Conservation (phyloP, 2,888 invertebrate genomes). For the Philopedon plagiatum region DNA sequence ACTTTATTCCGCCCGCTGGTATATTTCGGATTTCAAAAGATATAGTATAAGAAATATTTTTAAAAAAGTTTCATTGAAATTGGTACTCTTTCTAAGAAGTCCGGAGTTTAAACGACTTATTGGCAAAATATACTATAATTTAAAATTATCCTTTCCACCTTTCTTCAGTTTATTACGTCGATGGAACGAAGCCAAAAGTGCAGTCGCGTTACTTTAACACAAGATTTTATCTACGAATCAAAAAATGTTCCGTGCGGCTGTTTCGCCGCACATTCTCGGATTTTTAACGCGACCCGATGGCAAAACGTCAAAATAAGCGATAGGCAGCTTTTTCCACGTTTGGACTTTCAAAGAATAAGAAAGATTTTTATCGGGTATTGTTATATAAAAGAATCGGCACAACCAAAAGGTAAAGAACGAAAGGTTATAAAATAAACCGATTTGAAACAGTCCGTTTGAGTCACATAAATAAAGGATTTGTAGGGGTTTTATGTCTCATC, state of each 20-base stretch:
- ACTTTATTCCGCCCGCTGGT: too few species aligned
- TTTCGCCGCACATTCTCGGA: slow-evolving; percentile 39
- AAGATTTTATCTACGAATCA: slow-evolving; percentile 38
- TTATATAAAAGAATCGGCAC: slow-evolving; percentile 40
- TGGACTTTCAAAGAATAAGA: slow-evolving; percentile 32
- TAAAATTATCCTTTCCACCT: too few species aligned
- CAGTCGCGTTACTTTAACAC: slow-evolving; percentile 26
- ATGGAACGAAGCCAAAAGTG: slow-evolving; percentile 13
- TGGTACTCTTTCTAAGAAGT: too few species aligned
- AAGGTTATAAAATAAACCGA: slow-evolving; percentile 29
- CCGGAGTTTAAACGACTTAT: too few species aligned
- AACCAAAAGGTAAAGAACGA: slow-evolving; percentile 15
- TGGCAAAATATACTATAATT: too few species aligned
- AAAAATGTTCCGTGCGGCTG: slow-evolving; percentile 19
- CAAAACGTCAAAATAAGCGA: slow-evolving; percentile 46
- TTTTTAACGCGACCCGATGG: slow-evolving; percentile 36
- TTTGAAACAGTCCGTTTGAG: slow-evolving; percentile 35
- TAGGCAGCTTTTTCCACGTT: slow-evolving; percentile 39
- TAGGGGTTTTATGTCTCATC: not conserved
- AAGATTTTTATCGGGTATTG: slow-evolving; percentile 41
- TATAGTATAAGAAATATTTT: too few species aligned
- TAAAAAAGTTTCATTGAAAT: too few species aligned
- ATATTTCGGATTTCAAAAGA: too few species aligned
- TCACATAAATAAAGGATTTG: slow-evolving; percentile 33
- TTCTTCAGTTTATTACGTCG: slow-evolving; percentile 8